Conservation (phyloP, 2,888 invertebrate species). For the Mythimna pallens region DNA sequence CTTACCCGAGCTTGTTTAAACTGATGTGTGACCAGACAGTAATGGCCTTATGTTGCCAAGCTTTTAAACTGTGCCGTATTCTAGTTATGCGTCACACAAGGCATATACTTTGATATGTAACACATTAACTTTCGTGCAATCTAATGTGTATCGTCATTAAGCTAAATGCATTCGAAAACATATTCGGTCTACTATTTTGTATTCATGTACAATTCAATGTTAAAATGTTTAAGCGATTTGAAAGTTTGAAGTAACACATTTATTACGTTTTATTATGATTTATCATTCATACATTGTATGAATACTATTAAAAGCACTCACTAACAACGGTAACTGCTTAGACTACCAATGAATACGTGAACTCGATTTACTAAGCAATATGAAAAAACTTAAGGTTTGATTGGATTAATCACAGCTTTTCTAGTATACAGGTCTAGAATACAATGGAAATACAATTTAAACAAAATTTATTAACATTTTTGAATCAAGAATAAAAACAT, state of each 20-base stretch:
- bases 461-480: no score
- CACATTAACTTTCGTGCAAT: slow-evolving; percentile 75
- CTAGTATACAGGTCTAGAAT: no score
- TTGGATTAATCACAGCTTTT: neutral
- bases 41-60: neutral
- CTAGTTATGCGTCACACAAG: slow-evolving; percentile 52
- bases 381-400: neutral
- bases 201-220: slow-evolving; percentile 9
- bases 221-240: neutral
- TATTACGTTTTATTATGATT: slow-evolving; percentile 13
- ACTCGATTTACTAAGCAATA: neutral
- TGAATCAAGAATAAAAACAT: no score
- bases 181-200: slow-evolving; percentile 8
- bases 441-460: neutral
- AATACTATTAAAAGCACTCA: slow-evolving; percentile 24
- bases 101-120: slow-evolving; percentile 68
- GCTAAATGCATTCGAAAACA: slow-evolving; percentile 45
- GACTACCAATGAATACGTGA: neutral
- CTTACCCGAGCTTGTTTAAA: neutral
- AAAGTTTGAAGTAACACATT: slow-evolving; percentile 15
- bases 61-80: neutral
- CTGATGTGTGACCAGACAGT: neutral
- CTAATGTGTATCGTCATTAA: slow-evolving; percentile 79
- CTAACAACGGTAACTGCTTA: neutral
- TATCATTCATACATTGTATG: slow-evolving; percentile 3